These are phyloP conservation scores for Triops longicaudatus DNA, from an alignment of 1,140 invertebrate genomes.

Conservation along the genomic window DNA sequence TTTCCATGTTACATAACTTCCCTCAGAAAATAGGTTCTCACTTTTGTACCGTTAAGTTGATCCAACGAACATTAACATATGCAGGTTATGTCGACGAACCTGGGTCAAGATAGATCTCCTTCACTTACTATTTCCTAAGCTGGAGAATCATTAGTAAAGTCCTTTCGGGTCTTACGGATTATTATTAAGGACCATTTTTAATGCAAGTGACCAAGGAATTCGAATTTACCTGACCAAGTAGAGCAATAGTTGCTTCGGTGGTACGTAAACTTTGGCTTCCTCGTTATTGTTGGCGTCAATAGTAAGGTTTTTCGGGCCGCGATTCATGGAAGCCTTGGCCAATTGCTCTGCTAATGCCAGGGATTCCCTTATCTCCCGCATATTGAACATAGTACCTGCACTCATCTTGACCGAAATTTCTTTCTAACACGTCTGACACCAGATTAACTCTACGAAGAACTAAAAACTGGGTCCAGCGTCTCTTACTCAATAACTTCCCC, in stretches of 20 bases:
- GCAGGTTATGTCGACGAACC: too few species aligned
- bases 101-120: too few species aligned
- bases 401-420: not conserved
- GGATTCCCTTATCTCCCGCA: conserved; percentile 38
- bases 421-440: not conserved
- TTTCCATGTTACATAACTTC: too few species aligned
- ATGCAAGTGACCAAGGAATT: not conserved
- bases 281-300: conserved; percentile 35
- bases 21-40: too few species aligned
- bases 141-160: not conserved
- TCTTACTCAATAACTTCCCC: not conserved
- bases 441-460: too few species aligned
- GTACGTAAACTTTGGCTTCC: conserved; percentile 43
- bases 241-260: conserved; percentile 51
- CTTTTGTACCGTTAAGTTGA: too few species aligned
- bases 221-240: conserved; percentile 53
- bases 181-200: not conserved
- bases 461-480: too few species aligned
- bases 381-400: conserved; percentile 23
- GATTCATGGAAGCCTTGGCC: conserved; percentile 47
- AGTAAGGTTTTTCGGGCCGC: conserved; percentile 46
- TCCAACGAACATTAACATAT: too few species aligned
- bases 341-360: conserved; percentile 49
- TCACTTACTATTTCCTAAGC: too few species aligned
- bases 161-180: not conserved